These are phyloP conservation scores for Cyprinus carpio DNA, from an alignment of 2,113 vertebrate species.

Conservation along the genomic window DNA sequence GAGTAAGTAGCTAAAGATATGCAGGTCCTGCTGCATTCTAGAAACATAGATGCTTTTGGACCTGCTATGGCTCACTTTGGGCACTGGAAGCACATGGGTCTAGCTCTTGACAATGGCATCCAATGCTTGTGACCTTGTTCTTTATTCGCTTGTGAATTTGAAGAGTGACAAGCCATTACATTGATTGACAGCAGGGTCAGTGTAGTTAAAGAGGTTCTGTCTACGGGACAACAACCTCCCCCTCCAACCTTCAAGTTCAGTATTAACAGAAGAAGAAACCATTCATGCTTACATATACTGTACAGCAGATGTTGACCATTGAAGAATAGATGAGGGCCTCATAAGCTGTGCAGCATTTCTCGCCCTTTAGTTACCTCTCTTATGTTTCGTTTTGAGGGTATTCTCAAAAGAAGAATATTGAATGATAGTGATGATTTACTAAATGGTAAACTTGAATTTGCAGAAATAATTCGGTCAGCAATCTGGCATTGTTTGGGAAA, in stretches of 20 bases:
- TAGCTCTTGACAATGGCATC: conserved; percentile 2
- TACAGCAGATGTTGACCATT: background rate
- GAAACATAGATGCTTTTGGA: background rate
- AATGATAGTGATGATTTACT: conserved; percentile 4
- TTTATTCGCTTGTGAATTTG: conserved; percentile 28
- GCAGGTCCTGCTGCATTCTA: background rate
- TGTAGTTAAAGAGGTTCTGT: conserved; percentile 42
- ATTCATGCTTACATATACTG: background rate
- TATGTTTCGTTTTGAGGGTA: background rate
- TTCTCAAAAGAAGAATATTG: background rate
- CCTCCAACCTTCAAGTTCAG: conserved; percentile 1
- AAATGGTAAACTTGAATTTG: background rate
- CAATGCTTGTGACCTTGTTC: conserved; percentile 13
- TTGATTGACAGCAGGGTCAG: conserved; percentile 51
- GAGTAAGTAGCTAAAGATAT: background rate
- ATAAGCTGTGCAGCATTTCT: background rate
- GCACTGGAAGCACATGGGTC: background rate
- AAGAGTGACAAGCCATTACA: conserved; percentile 38
- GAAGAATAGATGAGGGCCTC: background rate
- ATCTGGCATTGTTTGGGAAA: background rate
- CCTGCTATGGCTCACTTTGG: background rate
- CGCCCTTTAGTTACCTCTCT: background rate
- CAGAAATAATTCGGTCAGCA: background rate
- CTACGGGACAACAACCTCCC: conserved; percentile 1
- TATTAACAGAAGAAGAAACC: background rate